phyloP scores from a whole-genome alignment of 2,113 vertebrate genomes.

The Protobothrops flavoviridis region DNA sequence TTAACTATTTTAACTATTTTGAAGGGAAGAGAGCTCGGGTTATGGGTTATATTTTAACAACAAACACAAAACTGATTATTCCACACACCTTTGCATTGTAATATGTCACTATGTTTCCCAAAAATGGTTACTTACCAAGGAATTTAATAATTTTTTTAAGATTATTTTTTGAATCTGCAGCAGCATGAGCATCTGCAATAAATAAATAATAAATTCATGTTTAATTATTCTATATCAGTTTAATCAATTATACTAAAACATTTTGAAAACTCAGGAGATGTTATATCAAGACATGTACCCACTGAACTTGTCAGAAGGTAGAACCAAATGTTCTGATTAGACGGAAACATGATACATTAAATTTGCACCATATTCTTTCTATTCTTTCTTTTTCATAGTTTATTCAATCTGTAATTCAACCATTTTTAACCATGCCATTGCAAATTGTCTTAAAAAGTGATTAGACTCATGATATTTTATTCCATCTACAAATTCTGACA shows the following conservation, averaged over 20 bases:
- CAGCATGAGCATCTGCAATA: background rate
- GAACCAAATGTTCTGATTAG: background rate
- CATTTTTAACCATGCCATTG: background rate
- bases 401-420: background rate
- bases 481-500: background rate
- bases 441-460: background rate
- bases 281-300: background rate
- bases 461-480: background rate
- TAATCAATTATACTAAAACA: background rate
- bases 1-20: background rate
- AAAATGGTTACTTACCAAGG: conserved; percentile 17
- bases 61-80: background rate
- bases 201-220: conserved; percentile 11
- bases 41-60: background rate
- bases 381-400: background rate
- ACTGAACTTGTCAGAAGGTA: background rate
- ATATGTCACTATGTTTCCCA: background rate
- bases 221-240: background rate
- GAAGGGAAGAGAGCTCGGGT: background rate
- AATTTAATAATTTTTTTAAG: conserved; percentile 18
- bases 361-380: background rate
- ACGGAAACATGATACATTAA: background rate
- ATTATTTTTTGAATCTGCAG: background rate
- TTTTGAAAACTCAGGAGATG: background rate
- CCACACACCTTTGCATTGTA: background rate